phyloP scores from a whole-genome alignment of 2,113 vertebrate species.

The Macaca fascicularis region DNA sequence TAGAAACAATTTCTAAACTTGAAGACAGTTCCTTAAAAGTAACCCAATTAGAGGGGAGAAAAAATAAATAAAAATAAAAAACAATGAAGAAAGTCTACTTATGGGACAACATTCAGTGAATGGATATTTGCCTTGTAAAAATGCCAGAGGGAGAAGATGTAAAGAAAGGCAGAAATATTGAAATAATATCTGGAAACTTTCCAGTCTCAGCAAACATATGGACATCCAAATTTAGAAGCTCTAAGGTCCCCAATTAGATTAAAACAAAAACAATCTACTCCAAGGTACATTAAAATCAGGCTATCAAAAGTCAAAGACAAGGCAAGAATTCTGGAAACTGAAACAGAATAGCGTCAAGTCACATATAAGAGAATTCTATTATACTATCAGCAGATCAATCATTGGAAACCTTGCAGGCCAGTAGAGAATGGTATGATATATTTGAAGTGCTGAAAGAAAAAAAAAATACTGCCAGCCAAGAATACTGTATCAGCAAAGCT shows the following conservation, averaged over 20 bases:
- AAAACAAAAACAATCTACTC: background rate
- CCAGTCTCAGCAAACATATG: background rate
- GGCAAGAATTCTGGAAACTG: background rate
- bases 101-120: too few relatives aligned
- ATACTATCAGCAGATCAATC: background rate
- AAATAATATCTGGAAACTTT: background rate
- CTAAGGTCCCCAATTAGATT: background rate
- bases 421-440: background rate
- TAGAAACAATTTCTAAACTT: background rate
- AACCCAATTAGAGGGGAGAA: background rate
- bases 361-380: background rate
- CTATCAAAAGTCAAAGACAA: background rate
- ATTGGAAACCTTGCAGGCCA: too few relatives aligned
- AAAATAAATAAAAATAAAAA: background rate
- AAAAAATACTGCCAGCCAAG: background rate
- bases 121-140: background rate
- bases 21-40: background rate
- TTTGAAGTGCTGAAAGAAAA: background rate
- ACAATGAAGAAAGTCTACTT: background rate
- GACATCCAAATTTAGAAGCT: background rate
- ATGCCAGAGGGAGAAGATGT: background rate
- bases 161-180: background rate
- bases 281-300: background rate
- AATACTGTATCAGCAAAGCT: background rate
- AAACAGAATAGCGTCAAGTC: background rate